Evolutionary conservation across 2,113 vertebrate species (phyloP), one percentile per base, ranked within the genome.

Genomic region (Tamias sibiricus): DNA sequence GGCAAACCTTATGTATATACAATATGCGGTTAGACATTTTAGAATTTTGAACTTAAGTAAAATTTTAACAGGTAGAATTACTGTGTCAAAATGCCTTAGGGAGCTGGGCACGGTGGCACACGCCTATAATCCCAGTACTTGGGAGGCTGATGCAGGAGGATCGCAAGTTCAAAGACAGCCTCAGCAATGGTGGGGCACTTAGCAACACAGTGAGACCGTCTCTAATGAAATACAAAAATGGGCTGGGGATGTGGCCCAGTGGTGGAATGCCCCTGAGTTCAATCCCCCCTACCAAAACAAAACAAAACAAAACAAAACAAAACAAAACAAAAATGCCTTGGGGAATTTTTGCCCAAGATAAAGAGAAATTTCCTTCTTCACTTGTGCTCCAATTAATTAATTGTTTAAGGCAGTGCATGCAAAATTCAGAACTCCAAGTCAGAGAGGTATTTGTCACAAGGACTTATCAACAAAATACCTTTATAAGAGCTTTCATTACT

Each of bases 41-140:
- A 92, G 9, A 69, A 76, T 81, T 54, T 93, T 85, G 35, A 96
- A 57, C 32, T 86, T 75, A 79, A 40, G 32, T 91, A 75, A 76
- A 77, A 12, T 20, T 87, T 93, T 87, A 91, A 59, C 1, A 57
- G 74, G 6, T 32, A 87, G 40, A 95, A 83, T 81, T 74, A 47
- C 8, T 69, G 16, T 42, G 4, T n/a, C 19, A 49, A 92, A 95
- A 37, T 89, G 26, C 20, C 13, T 85, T 85, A 26, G 71, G 40
- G 66, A 64, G n/a, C n/a, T n/a, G n/a, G n/a, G n/a, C n/a, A n/a
- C n/a, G n/a, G n/a, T n/a, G n/a, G n/a, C n/a, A n/a, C n/a, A n/a
- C n/a, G n/a, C n/a, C n/a, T n/a, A n/a, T n/a, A n/a, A n/a, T n/a
- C n/a, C n/a, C n/a, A n/a, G n/a, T n/a, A n/a, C n/a, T n/a, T n/a